Conservation (phyloP, 1,140 invertebrate species). For the Spodoptera frugiperda region DNA sequence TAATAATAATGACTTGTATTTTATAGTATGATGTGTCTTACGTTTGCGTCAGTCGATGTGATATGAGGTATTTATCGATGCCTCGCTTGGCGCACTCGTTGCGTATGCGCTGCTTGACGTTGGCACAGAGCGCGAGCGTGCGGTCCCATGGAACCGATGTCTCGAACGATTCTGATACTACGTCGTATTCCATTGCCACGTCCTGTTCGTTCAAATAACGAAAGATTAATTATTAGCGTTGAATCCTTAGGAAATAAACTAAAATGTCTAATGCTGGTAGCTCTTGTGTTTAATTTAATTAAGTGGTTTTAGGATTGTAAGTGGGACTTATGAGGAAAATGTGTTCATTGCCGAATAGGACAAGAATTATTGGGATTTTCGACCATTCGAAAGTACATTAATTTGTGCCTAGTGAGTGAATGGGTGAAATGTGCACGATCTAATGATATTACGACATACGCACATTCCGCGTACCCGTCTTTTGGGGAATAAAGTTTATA, state of each 20-base stretch:
- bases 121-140: constrained; percentile 93
- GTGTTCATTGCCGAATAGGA: no score
- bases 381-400: no score
- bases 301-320: no score
- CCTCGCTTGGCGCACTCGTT: constrained; percentile 90
- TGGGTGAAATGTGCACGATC: no score
- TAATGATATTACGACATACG: no score
- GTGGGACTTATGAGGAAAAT: background rate
- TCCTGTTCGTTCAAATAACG: constrained; percentile 88
- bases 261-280: no score
- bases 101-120: constrained; percentile 94
- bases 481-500: background rate
- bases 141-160: constrained; percentile 99
- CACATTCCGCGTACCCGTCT: background rate
- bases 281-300: no score
- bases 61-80: constrained; percentile 90
- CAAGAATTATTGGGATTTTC: no score
- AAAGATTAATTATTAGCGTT: no score
- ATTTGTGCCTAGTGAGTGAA: no score
- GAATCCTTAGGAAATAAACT: no score
- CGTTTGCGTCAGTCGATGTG: constrained; percentile 97
- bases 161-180: constrained; percentile 98
- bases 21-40: constrained; percentile 55
- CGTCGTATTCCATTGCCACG: constrained; percentile 94
- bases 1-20: no score